These are phyloP conservation scores for Smittia sp. DNA, from an alignment of 2,888 invertebrate genomes.

Conservation along the genomic window DNA sequence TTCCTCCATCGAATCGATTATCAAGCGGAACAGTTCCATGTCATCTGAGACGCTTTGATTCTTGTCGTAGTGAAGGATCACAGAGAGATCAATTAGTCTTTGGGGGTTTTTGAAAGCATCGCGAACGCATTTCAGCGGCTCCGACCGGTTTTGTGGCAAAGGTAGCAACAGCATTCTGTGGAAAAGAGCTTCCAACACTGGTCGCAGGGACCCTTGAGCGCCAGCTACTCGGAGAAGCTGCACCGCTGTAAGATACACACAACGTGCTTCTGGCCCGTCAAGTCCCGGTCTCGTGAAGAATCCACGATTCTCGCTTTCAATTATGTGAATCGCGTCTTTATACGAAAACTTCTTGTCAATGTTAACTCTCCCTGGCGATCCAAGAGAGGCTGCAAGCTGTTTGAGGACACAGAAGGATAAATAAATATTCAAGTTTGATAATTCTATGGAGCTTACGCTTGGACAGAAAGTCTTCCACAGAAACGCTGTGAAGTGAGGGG, in stretches of 20 bases:
- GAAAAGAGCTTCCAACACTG: constrained; percentile 88
- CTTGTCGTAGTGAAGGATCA: constrained; percentile 64
- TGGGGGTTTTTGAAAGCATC: constrained; percentile 74
- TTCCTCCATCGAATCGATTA: constrained; percentile 91
- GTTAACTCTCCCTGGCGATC: constrained; percentile 68
- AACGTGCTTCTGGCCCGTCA: constrained; percentile 81
- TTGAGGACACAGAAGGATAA: too few species aligned
- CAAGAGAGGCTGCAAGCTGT: constrained; percentile 82
- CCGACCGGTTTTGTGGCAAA: constrained; percentile 77
- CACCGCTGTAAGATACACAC: constrained; percentile 82
- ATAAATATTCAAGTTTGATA: too few species aligned
- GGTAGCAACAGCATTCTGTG: constrained; percentile 90
- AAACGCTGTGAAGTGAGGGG: constrained; percentile 82
- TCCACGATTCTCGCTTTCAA: constrained; percentile 53
- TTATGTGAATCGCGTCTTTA: constrained; percentile 55
- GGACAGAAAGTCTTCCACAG: constrained; percentile 93
- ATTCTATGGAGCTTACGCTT: too few species aligned
- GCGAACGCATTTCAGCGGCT: constrained; percentile 77
- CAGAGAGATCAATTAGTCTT: constrained; percentile 67
- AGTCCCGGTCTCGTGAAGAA: constrained; percentile 57
- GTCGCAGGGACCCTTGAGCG: constrained; percentile 78
- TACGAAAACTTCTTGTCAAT: constrained; percentile 76
- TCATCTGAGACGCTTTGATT: constrained; percentile 66
- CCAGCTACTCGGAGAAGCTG: constrained; percentile 87
- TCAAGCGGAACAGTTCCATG: constrained; percentile 79